Percentiles rank a stretch among this genome's conserved stretches.
phyloP scores from a whole-genome alignment of 2,888 invertebrate genomes.

The Galerucella nymphaeae region DNA sequence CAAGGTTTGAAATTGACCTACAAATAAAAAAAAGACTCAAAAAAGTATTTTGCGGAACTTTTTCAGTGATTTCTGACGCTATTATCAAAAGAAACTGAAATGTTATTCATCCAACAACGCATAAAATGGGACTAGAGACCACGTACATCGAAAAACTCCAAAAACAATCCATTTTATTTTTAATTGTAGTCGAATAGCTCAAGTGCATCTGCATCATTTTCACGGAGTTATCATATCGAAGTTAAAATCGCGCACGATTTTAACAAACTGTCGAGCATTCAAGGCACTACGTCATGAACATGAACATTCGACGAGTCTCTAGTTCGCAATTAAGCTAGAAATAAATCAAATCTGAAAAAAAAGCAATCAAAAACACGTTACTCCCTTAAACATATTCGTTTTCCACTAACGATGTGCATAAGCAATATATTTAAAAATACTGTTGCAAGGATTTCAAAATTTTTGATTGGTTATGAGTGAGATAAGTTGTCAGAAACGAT shows the following conservation, averaged over 20 bases:
- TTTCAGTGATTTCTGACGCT: too few relatives aligned
- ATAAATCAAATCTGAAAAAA: background rate
- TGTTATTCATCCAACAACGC: too few relatives aligned
- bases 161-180: background rate
- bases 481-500: too few relatives aligned
- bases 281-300: background rate
- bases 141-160: too few relatives aligned
- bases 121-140: too few relatives aligned
- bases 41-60: too few relatives aligned
- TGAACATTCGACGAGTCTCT: background rate
- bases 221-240: background rate
- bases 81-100: too few relatives aligned
- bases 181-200: background rate
- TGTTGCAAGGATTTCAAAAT: too few relatives aligned
- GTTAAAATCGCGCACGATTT: background rate
- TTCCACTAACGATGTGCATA: background rate
- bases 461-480: too few relatives aligned
- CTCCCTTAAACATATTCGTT: background rate
- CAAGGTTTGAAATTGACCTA: too few relatives aligned
- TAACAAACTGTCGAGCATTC: background rate
- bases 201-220: background rate
- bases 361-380: background rate
- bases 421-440: too few relatives aligned
- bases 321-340: background rate
- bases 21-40: too few relatives aligned